Percentiles rank a stretch among this genome's conserved stretches.
Conservation (phyloP, 2,113 vertebrate genomes). For the Gavia stellata region DNA sequence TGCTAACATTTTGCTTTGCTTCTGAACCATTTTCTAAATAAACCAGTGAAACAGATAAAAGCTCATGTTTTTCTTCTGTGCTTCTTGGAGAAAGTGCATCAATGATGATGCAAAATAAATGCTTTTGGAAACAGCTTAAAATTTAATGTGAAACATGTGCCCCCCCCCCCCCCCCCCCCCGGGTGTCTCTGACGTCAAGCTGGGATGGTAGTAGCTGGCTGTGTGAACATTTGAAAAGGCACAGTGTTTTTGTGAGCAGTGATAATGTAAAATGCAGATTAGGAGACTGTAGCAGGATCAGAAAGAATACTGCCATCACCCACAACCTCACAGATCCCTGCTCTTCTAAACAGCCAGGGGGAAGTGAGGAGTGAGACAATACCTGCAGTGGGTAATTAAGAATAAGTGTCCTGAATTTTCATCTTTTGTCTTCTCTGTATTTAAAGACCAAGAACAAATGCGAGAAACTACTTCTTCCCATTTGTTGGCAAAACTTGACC, state of each 20-base stretch:
- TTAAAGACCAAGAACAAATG: background rate
- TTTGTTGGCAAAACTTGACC: background rate
- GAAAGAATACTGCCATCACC: background rate
- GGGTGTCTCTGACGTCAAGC: background rate
- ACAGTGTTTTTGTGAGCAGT: background rate
- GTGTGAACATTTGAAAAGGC: background rate
- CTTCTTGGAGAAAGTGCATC: background rate
- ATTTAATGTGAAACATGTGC: background rate
- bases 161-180: too few relatives aligned
- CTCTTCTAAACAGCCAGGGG: background rate
- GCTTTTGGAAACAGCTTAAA: background rate
- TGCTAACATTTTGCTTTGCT: background rate
- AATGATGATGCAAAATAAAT: background rate
- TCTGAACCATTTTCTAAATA: background rate
- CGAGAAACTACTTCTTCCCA: background rate
- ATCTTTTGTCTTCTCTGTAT: background rate
- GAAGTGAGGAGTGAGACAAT: background rate
- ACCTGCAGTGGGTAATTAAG: background rate
- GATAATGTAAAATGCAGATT: background rate
- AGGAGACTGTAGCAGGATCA: background rate
- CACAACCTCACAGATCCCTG: background rate
- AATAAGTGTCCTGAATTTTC: background rate
- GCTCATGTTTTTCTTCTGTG: background rate
- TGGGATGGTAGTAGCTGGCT: background rate
- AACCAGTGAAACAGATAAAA: background rate